Base-by-base conservation (phyloP, 1,140 invertebrate genomes). In the Zaprionus kolodkinae region DNA sequence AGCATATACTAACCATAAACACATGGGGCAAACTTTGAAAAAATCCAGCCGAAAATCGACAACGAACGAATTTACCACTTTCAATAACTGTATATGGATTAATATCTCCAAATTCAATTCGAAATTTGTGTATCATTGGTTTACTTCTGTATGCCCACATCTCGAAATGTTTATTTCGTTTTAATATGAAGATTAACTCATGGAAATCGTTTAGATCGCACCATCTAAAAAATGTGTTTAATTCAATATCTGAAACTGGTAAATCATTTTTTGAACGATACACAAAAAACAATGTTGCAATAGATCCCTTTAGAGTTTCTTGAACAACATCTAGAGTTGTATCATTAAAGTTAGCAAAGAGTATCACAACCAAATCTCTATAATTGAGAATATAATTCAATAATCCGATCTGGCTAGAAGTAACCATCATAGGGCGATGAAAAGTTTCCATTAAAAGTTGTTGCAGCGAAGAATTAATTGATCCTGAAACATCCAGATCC, bases 361-460 rank as follows among this genome's bases (percentile, higher is more conserved):
- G 27, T 11, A 54, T 11, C 5, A 54, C 17, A 2, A 54, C 12
- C 11, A 54, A 25, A 13, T 11, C 13, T 3, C 17, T 30, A 6
- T 6, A 30, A 12, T 30, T 54, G 6, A 30, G 0, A 0, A 30
- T 6, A 5, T 7, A 6, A n/a, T 54, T 54, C 3, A 54, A 13
- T 27, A 25, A 13, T 13, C 12, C 50, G 12, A 30, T 54, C 0
- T 12, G 12, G 27, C 1, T 30, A 6, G 25, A 25, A 30, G 12
- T 25, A 54, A 13, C 27, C 12, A 54, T 54, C 9, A 54, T 0
- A 6, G 25, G 50, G 3, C 50, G 25, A 6, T 6, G 21, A 30
- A 54, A 54, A 27, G 11, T 54, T 7, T 54, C 50, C 50, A 54
- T 30, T 54, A 54, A 10, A 25, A 10, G 25, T 54, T 54, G 25